phyloP scores from a whole-genome alignment of 2,113 vertebrate species.

The Dryoscopus gambensis region DNA sequence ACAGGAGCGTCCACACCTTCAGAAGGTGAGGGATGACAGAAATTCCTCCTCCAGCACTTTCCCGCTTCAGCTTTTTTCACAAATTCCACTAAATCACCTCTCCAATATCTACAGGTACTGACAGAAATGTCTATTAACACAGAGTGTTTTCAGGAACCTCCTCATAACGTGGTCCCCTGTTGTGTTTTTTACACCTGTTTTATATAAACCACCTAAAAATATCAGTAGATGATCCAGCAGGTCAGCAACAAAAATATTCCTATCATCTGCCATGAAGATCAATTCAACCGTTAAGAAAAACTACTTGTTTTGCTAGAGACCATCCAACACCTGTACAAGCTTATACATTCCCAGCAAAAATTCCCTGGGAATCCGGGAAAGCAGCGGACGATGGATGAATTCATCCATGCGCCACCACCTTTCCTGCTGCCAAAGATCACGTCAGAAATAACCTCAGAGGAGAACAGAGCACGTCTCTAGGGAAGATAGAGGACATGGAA shows the following conservation, averaged over 20 bases:
- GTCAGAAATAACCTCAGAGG: background rate
- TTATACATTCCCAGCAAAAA: background rate
- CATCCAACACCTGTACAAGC: background rate
- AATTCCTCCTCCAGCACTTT: background rate
- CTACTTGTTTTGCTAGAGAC: background rate
- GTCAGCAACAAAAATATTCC: background rate
- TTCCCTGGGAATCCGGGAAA: background rate
- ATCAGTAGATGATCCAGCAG: background rate
- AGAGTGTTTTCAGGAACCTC: background rate
- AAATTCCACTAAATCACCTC: background rate
- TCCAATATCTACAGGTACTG: background rate
- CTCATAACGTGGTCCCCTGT: rapidly evolving
- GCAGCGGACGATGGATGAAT: background rate
- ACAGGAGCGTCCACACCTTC: rapidly evolving
- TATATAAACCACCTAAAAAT: background rate
- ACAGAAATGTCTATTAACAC: background rate
- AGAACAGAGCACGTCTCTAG: background rate
- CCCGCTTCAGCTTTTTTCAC: background rate
- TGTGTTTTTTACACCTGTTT: background rate
- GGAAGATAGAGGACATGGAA: background rate
- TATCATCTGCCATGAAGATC: background rate
- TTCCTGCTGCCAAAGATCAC: background rate
- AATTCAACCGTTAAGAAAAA: background rate
- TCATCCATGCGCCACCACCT: background rate
- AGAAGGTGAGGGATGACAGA: background rate